phyloP scores from a whole-genome alignment of 2,113 vertebrate genomes.

The Acrocephalus kingi region DNA sequence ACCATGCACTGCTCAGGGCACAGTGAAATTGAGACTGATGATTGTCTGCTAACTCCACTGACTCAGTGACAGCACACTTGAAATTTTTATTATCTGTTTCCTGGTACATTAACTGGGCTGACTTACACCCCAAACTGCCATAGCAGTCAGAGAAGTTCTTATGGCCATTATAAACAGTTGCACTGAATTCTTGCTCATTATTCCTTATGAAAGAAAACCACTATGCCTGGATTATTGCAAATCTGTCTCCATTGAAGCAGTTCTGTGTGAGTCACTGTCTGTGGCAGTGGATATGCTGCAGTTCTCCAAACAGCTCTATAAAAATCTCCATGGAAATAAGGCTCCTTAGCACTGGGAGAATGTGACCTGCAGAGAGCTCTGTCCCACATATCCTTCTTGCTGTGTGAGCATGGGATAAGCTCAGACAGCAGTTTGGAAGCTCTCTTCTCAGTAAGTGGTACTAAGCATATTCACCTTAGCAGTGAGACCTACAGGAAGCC shows the following conservation, averaged over 20 bases:
- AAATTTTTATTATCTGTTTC: slow-evolving; percentile 34
- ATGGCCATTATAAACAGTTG: background rate
- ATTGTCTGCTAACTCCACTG: background rate
- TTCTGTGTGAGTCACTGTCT: background rate
- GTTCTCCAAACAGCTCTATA: background rate
- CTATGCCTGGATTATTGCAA: background rate
- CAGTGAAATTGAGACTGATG: background rate
- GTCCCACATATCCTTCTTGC: background rate
- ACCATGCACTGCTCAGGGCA: background rate
- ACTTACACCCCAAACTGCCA: background rate
- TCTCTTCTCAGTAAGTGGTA: background rate
- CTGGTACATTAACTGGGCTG: background rate
- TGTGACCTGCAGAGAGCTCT: background rate
- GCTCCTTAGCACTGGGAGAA: background rate
- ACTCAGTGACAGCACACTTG: background rate
- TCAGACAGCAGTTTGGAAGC: background rate
- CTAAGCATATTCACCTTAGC: background rate
- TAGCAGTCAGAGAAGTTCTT: background rate
- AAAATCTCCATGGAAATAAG: slow-evolving; percentile 6
- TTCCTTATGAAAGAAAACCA: background rate
- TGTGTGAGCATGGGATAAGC: background rate
- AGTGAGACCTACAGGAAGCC: background rate
- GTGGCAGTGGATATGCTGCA: background rate
- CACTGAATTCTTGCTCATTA: slow-evolving; percentile 20
- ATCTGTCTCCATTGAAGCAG: background rate